Base-by-base conservation (phyloP, 2,888 invertebrate species). In the Agrochola macilenta region DNA sequence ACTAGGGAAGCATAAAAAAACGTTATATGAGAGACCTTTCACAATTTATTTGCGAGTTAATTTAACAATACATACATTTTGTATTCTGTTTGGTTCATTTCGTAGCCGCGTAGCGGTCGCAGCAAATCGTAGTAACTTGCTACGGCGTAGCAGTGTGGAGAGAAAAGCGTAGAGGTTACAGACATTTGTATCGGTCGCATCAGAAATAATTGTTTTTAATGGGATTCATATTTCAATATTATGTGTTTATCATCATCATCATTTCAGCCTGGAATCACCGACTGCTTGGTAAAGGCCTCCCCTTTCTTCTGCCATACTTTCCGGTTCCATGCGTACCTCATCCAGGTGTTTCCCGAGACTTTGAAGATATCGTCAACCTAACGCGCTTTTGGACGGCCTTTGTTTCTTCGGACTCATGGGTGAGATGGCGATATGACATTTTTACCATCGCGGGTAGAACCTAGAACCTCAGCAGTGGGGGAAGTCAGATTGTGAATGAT, bases 21-120 rank as follows among this genome's bases (percentile, higher is more conserved):
- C 20, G 66, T 76, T 66, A 65, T 66, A 70, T 54, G 74, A 68
- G 35, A 43, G 63, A 58, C 46, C 26, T 70, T 83, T 76, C 7
- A 58, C 52, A 72, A 74, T 85, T 83, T 76, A 83, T 85, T 69
- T 74, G 66, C n/a, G n/a, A 78, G 66, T 60, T 76, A 69, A 81
- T 72, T 72, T 68, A 58, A 65, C 64, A 64, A 69, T 66, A 76
- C 70, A 76, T 84, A 60, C 69, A 60, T 65, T 69, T 57, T 35
- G 46, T 20, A 58, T 14, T 76, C 43, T 69, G 61, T 69, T 75
- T 64, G 69, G 54, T 3, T 57, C 11, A 72, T 76, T 74, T 79
- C 85, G 74, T 84, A 85, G 85, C 71, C 1, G 8, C 68, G 82
- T 81, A 74, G 84, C 69, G 23, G 46, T 52, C 57, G 70, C 69